Base-by-base conservation (phyloP, 2,113 vertebrate genomes). In the Equus quagga region DNA sequence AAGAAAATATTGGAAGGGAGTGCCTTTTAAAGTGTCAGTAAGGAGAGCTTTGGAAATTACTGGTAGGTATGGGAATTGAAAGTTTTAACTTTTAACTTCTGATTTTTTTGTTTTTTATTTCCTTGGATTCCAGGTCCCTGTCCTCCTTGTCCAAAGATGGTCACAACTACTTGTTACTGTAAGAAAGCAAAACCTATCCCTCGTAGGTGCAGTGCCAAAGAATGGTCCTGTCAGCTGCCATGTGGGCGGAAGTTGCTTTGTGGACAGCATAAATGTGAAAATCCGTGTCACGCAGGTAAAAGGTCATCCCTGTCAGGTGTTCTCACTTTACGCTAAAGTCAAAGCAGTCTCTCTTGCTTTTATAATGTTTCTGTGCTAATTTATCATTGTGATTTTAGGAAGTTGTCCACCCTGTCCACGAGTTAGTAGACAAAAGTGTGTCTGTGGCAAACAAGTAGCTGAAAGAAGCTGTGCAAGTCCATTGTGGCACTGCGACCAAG, bases 131-230 rank as follows among this genome's bases (percentile, higher is more conserved):
- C 97, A 99, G 99, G 99, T 79, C 99, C 99, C 0, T 99, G 99
- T 44, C 99, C 99, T 1, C 99, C 99, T 3, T 99, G 99, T 97
- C 99, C 99, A 33, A 99, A 99, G 98, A 99, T 99, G 99, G 99
- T 99, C 23, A 98, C 99, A 4, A 99, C 98, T 14, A 98, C 99
- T 11, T 99, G 99, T 96, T 97, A 99, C 97, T 99, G 99, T 96
- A 98, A 99, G 94, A 99, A 99, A 88, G 99, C 99, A 6, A 99
- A 98, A 75, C 98, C 99, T 23, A 98, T 99, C 84, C 99, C 99
- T 60, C 99, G 99, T 51, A 99, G 99, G 95, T 99, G 99, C 98
- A 99, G 99, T 96, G 98, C 99, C 98, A 99, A 99, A 98, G 98
- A 98, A 1, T 99, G 99, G 99, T 99, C 99, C 0, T 99, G 99